Conservation (phyloP, 37 sponge, comb jelly and placozoan species). For the Geodia barretti region DNA sequence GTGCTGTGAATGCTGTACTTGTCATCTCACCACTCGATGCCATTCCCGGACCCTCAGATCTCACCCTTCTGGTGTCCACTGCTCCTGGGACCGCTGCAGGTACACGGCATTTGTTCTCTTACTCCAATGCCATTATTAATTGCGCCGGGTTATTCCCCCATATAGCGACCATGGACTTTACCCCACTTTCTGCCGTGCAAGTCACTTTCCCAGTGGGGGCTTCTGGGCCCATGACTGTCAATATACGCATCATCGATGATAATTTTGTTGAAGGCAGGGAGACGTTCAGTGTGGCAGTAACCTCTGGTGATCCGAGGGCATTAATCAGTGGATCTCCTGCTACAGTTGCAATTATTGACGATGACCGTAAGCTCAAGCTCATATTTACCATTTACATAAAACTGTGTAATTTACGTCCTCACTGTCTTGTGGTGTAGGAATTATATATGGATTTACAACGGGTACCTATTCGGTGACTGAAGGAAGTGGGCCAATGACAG, state of each 20-base stretch:
- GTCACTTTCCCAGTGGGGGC: neutral
- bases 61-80: neutral
- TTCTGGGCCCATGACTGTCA: neutral
- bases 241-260: slow-evolving; percentile 14
- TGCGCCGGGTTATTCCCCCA: no score
- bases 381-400: no score
- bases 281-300: neutral
- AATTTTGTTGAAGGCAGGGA: neutral
- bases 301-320: neutral
- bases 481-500: no score
- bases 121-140: no score
- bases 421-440: no score
- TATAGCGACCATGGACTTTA: neutral
- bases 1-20: no score
- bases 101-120: no score
- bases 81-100: neutral
- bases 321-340: neutral
- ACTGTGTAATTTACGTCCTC: no score
- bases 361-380: slow-evolving; percentile 10
- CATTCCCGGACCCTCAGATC: no score
- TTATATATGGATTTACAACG: no score
- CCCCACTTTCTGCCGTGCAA: neutral
- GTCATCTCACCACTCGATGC: no score
- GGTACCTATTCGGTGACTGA: no score
- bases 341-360: slow-evolving; percentile 7